Conservation (phyloP, 2,113 vertebrate species). For the Propithecus coquereli region DNA sequence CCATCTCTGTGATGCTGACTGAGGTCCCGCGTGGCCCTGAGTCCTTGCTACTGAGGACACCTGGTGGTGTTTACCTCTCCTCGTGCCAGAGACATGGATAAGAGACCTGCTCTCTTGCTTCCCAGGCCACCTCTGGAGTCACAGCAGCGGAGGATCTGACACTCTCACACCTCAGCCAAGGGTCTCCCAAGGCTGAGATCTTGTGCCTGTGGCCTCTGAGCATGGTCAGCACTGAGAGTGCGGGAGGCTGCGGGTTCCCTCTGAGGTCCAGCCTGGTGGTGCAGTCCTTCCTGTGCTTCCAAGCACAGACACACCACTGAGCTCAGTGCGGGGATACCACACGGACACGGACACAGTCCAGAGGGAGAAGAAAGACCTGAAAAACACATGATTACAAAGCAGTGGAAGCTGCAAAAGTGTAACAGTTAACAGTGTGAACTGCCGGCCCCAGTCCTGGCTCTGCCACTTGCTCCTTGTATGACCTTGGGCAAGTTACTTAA, state of each 20-base stretch:
- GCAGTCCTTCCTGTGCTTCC: not conserved
- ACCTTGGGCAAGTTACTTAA: not conserved
- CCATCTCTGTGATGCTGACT: not conserved
- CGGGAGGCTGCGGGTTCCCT: not conserved
- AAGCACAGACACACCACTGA: not conserved
- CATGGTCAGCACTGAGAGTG: not conserved
- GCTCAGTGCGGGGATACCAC: not conserved
- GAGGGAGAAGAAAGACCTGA: not conserved
- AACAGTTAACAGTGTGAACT: not conserved
- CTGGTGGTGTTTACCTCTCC: not conserved
- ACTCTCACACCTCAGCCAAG: not conserved
- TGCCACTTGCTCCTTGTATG: not conserved
- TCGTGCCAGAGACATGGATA: not conserved
- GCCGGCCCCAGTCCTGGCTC: not conserved
- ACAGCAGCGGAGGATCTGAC: not conserved
- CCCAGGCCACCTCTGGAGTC: not conserved
- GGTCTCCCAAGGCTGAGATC: not conserved
- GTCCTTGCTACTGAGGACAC: not conserved
- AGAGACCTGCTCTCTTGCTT: not conserved
- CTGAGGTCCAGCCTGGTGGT: not conserved
- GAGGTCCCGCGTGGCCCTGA: not conserved
- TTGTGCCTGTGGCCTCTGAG: not conserved
- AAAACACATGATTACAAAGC: not conserved
- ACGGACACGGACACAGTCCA: not conserved
- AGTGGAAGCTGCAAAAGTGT: not conserved